Conservation (phyloP, 1,140 invertebrate genomes). For the Aleiodes sp. region DNA sequence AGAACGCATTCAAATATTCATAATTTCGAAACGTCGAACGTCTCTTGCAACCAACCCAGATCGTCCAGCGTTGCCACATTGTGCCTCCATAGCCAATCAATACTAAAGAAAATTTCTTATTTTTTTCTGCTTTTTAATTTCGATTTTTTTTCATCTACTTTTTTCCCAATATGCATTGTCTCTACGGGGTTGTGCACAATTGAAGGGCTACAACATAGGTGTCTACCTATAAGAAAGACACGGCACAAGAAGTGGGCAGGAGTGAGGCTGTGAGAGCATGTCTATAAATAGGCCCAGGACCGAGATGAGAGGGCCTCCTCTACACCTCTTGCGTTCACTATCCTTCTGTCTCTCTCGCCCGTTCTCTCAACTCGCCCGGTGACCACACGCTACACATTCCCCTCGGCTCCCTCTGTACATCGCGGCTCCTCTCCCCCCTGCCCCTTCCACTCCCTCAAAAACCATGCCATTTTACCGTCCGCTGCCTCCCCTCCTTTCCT, state of each 20-base stretch:
- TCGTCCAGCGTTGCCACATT: conserved; percentile 20
- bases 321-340: conserved; percentile 48
- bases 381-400: background rate
- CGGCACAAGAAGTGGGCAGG: conserved; percentile 55
- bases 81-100: background rate
- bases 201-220: conserved; percentile 19
- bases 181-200: conserved; percentile 21
- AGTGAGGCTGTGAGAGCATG: conserved; percentile 65
- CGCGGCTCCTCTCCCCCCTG: conserved; percentile 19
- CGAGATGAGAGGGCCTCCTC: conserved; percentile 57
- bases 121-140: background rate
- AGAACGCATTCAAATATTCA: conserved; percentile 5
- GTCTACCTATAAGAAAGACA: conserved; percentile 49
- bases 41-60: conserved; percentile 4
- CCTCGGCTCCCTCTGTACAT: background rate
- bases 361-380: background rate
- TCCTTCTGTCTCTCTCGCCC: conserved; percentile 25
- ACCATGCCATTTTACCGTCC: conserved; percentile 10
- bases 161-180: background rate
- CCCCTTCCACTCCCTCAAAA: conserved; percentile 13
- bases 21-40: conserved; percentile 8
- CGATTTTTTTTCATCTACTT: conserved; percentile 1
- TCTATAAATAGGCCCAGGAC: conserved; percentile 64
- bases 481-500: conserved; percentile 21
- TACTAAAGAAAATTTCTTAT: background rate